These are phyloP conservation scores for Nicator chloris DNA, from an alignment of 2,113 vertebrate species.

Conservation along the genomic window DNA sequence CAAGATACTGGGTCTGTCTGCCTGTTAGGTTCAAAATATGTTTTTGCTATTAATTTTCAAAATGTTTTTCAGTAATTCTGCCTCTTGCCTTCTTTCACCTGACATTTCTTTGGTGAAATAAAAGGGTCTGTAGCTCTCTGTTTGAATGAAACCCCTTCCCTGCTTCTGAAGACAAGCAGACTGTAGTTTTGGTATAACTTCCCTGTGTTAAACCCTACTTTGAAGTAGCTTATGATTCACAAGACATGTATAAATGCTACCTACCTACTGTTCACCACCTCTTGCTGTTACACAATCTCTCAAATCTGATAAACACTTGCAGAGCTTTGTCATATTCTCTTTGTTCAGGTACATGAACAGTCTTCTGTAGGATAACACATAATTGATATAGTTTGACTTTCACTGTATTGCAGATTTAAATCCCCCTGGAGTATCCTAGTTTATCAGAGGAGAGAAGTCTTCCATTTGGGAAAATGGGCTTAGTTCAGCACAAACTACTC, in stretches of 20 bases:
- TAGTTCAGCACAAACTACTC: background rate
- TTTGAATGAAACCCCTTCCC: background rate
- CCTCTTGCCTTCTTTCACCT: background rate
- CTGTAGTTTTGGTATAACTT: background rate
- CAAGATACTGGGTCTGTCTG: background rate
- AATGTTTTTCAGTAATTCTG: background rate
- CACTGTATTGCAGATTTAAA: background rate
- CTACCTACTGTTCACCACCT: constrained; percentile 8
- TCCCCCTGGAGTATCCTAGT: background rate
- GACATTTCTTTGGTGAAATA: background rate
- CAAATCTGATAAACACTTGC: constrained; percentile 18
- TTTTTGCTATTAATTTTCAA: background rate
- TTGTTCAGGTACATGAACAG: background rate
- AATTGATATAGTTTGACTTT: constrained; percentile 19
- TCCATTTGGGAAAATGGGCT: background rate
- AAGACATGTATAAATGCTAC: background rate
- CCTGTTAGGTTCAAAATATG: background rate
- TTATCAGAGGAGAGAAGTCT: background rate
- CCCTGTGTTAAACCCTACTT: background rate
- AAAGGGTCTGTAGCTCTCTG: background rate
- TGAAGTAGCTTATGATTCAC: constrained; percentile 26
- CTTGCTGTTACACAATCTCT: constrained; percentile 24
- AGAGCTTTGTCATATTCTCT: constrained; percentile 41
- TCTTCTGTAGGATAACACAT: background rate
- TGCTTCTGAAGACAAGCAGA: background rate